phyloP scores from a whole-genome alignment of 2,888 invertebrate genomes.

The Aleiodes leptofemur region DNA sequence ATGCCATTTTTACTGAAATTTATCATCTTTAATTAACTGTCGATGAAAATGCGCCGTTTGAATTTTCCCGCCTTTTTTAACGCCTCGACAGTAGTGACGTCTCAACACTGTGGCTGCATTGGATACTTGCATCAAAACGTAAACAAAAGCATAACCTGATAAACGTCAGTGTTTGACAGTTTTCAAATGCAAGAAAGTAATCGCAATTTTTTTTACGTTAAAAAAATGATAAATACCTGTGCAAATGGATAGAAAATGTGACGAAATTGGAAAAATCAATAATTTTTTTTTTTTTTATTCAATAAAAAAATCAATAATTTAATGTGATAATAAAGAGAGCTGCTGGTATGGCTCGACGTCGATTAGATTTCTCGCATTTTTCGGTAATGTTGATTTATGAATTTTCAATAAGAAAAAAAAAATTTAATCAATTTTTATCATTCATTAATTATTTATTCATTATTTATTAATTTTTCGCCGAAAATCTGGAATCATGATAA shows the following conservation, averaged over 20 bases:
- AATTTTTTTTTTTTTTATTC: background rate
- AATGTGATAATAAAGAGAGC: constrained; percentile 14
- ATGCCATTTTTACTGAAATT: no score
- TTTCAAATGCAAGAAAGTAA: background rate
- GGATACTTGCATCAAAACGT: background rate
- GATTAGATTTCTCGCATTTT: constrained; percentile 39
- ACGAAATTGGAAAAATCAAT: background rate
- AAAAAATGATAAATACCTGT: background rate
- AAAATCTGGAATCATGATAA: no score
- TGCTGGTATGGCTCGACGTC: constrained; percentile 36
- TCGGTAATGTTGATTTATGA: constrained; percentile 23
- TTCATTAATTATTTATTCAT: background rate
- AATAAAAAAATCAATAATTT: background rate
- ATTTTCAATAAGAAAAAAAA: constrained; percentile 38
- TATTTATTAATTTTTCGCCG: background rate
- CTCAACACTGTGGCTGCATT: background rate
- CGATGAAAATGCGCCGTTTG: no score
- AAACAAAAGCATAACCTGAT: constrained; percentile 34
- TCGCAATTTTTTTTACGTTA: background rate
- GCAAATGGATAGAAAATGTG: background rate
- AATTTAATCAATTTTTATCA: background rate
- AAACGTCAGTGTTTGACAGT: constrained; percentile 7
- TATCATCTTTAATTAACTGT: no score
- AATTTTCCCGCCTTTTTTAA: no score
- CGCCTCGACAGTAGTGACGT: no score